Evolutionary conservation across 2,888 invertebrate genomes (phyloP).

Genomic region (Drosophila setosimentum): DNA sequence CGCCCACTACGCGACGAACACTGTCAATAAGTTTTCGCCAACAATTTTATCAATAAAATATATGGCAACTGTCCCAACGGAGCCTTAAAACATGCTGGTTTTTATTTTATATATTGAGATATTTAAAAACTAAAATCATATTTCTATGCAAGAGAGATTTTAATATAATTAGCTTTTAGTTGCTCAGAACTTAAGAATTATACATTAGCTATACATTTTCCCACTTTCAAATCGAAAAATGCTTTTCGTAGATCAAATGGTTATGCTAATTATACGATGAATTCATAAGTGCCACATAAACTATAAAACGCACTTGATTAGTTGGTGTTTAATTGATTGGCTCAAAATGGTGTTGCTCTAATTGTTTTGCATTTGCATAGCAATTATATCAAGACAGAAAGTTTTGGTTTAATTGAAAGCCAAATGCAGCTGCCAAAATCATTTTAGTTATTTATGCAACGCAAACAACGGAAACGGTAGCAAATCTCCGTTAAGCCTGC

Average conservation of each 20-base stretch:
- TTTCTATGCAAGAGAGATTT: not conserved
- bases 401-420: slow-evolving; percentile 60
- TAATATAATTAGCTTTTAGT: not conserved
- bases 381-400: slow-evolving; percentile 54
- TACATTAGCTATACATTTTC: not conserved
- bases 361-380: slow-evolving; percentile 62
- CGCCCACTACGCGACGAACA: slow-evolving; percentile 27
- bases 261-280: not conserved
- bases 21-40: slow-evolving; percentile 56
- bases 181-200: not conserved
- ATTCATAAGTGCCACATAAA: no score
- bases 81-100: slow-evolving; percentile 14
- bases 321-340: not conserved
- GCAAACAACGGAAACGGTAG: slow-evolving; percentile 11
- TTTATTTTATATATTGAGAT: slow-evolving; percentile 4
- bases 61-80: slow-evolving; percentile 32
- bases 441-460: slow-evolving; percentile 58
- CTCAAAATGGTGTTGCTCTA: slow-evolving; percentile 19
- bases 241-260: not conserved
- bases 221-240: no score
- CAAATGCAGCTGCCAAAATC: slow-evolving; percentile 61
- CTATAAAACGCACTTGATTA: slow-evolving; percentile 7
- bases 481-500: not conserved
- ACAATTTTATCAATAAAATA: slow-evolving; percentile 63
- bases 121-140: slow-evolving; percentile 6